These are phyloP conservation scores for Laspeyria flexula DNA, from an alignment of 2,888 invertebrate species.

Conservation along the genomic window DNA sequence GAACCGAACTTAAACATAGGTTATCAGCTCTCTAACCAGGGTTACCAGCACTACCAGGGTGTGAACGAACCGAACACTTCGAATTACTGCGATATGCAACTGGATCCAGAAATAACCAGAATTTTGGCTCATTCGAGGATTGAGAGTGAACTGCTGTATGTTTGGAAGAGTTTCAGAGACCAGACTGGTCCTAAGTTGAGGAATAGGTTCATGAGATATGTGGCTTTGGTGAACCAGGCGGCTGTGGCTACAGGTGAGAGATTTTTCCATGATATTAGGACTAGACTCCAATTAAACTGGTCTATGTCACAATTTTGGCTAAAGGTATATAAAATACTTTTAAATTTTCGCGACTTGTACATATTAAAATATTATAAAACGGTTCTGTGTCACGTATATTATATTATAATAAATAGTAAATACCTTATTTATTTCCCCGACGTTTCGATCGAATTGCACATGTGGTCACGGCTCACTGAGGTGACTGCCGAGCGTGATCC, in stretches of 20 bases:
- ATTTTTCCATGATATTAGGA: too few relatives aligned
- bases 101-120: constrained; percentile 88
- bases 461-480: too few relatives aligned
- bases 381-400: too few relatives aligned
- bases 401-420: too few relatives aligned
- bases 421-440: too few relatives aligned
- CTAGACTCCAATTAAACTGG: too few relatives aligned
- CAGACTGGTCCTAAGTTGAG: constrained; percentile 91
- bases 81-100: constrained; percentile 44
- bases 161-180: constrained; percentile 94
- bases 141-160: constrained; percentile 90
- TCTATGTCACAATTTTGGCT: too few relatives aligned
- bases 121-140: constrained; percentile 90
- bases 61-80: constrained; percentile 52
- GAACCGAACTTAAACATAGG: constrained; percentile 31
- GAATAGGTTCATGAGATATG: constrained; percentile 91
- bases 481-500: too few relatives aligned
- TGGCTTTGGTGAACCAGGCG: constrained; percentile 92
- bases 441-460: too few relatives aligned
- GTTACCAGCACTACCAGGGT: constrained; percentile 66
- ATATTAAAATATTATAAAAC: too few relatives aligned
- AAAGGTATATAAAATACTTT: too few relatives aligned
- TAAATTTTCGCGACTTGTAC: too few relatives aligned
- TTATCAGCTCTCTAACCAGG: constrained; percentile 26
- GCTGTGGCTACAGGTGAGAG: constrained; percentile 90